Evolutionary conservation across 2,113 vertebrate genomes (phyloP).

Genomic region (Eptatretus burgeri): DNA sequence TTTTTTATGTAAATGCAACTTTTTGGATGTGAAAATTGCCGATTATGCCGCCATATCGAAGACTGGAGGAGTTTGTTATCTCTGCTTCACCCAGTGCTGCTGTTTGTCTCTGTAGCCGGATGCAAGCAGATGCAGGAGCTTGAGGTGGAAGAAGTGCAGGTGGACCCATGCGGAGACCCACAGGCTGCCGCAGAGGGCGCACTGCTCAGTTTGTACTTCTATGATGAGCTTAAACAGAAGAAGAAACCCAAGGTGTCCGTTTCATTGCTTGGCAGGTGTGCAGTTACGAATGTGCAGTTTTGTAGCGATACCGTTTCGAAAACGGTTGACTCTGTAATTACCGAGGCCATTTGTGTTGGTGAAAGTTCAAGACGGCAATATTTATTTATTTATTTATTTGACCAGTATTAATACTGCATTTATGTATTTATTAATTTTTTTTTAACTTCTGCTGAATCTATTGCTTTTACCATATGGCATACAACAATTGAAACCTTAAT

Average conservation of each 20-base stretch:
- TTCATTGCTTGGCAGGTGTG: constrained; percentile 42
- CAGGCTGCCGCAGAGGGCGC: constrained; percentile 77
- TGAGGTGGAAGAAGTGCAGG: constrained; percentile 41
- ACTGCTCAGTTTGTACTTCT: constrained; percentile 48
- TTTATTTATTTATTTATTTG: no score
- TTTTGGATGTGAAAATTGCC: not conserved
- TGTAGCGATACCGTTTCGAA: no score
- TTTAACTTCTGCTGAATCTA: no score
- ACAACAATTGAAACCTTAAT: no score
- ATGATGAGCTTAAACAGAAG: constrained; percentile 53
- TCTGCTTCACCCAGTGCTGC: not conserved
- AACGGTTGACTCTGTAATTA: no score
- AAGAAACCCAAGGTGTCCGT: constrained; percentile 35
- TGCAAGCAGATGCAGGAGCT: constrained; percentile 55
- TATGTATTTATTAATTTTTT: no score
- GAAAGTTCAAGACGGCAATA: no score
- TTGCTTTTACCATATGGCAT: no score
- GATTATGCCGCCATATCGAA: not conserved
- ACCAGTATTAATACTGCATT: no score
- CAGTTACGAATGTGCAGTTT: no score
- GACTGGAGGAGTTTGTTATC: not conserved
- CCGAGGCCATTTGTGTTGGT: no score
- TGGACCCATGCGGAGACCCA: constrained; percentile 62
- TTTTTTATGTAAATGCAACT: not conserved
- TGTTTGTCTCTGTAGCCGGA: constrained; percentile 23